Conservation (phyloP, 1,140 invertebrate genomes). For the Atta colombica region DNA sequence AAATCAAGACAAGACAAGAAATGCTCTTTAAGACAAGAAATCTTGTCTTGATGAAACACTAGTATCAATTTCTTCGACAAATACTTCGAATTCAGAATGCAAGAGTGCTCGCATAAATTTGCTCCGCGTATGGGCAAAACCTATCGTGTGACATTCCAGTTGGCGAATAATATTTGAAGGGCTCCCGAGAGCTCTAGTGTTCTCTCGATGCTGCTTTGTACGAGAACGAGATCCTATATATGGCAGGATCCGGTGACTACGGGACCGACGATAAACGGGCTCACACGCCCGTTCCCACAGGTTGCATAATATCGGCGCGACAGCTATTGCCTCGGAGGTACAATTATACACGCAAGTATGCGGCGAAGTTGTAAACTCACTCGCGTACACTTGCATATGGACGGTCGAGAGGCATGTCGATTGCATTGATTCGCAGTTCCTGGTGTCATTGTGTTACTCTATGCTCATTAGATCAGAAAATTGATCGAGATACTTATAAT, state of each 20-base stretch:
- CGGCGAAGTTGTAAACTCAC: slow-evolving; percentile 27
- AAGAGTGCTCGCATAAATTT: neutral
- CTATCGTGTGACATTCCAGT: slow-evolving; percentile 43
- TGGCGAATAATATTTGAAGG: slow-evolving; percentile 35
- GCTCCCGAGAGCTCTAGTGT: neutral
- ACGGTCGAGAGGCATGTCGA: neutral
- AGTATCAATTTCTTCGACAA: neutral
- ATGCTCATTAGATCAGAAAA: neutral
- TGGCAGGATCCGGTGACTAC: slow-evolving; percentile 20
- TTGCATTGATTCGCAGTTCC: neutral
- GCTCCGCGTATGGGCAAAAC: slow-evolving; percentile 12
- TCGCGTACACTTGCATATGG: no score
- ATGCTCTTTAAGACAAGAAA: no score
- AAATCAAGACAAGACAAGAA: no score
- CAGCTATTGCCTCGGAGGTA: slow-evolving; percentile 36
- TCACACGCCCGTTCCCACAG: slow-evolving; percentile 36
- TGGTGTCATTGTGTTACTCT: neutral
- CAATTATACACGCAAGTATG: slow-evolving; percentile 43
- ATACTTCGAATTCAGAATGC: slow-evolving; percentile 12
- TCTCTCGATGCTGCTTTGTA: neutral
- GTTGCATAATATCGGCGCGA: slow-evolving; percentile 53
- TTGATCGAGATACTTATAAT: slow-evolving; percentile 15
- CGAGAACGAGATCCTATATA: slow-evolving; percentile 39
- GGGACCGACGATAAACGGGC: slow-evolving; percentile 25
- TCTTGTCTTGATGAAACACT: no score